Conservation (phyloP, 2,113 vertebrate genomes). For the Poecile atricapillus region DNA sequence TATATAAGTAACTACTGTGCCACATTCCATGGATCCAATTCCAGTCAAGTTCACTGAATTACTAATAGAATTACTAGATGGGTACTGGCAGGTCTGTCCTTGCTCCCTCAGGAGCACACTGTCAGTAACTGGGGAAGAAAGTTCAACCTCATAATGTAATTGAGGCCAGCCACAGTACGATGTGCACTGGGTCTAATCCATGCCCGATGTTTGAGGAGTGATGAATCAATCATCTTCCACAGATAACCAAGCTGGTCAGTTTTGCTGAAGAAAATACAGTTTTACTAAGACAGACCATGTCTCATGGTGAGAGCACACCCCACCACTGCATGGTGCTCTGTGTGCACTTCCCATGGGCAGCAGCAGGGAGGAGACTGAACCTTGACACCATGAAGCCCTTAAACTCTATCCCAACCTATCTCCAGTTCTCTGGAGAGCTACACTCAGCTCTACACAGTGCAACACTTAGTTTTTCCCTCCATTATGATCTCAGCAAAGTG, state of each 20-base stretch:
- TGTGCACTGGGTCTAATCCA: neutral
- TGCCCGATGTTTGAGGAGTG: rapidly evolving
- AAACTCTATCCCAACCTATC: neutral
- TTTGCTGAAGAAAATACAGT: neutral
- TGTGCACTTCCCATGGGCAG: neutral
- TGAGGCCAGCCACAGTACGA: neutral
- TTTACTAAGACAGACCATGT: neutral
- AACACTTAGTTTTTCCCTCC: neutral
- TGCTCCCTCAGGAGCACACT: neutral
- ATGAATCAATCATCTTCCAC: neutral
- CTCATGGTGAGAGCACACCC: neutral
- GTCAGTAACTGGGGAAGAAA: neutral
- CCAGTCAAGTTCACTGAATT: neutral
- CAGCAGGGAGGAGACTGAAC: neutral
- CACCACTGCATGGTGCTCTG: neutral
- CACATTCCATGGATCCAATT: neutral
- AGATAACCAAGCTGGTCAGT: neutral
- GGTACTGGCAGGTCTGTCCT: neutral
- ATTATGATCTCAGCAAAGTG: neutral
- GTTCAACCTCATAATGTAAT: neutral
- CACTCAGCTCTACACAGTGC: neutral
- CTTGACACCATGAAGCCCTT: neutral
- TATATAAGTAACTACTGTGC: neutral
- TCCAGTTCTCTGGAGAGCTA: neutral
- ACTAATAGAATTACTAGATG: neutral